Conservation (phyloP, 2,888 invertebrate genomes). For the Fragum fragum region DNA sequence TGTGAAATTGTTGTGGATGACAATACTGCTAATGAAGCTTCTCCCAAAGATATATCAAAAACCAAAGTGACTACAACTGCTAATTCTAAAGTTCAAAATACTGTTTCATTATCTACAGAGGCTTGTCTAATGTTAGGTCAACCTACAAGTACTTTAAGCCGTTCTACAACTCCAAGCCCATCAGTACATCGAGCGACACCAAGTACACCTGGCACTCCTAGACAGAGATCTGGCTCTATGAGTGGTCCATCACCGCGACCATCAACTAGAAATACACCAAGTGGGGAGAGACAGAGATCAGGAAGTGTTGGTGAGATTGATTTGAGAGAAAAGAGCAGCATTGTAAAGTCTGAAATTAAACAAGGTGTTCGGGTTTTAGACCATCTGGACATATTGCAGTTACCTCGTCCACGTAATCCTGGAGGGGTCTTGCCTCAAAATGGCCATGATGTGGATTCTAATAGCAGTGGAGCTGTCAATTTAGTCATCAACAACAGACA, state of each 20-base stretch:
- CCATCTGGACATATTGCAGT: conserved; percentile 60
- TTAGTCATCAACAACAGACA: conserved; percentile 51
- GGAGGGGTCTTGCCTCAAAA: conserved; percentile 60
- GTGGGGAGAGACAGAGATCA: conserved; percentile 54
- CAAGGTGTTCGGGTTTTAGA: conserved; percentile 51
- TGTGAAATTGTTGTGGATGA: conserved; percentile 64
- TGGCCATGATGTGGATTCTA: conserved; percentile 40
- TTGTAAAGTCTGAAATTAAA: conserved; percentile 27
- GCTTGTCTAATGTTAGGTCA: neutral
- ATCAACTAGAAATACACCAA: conserved; percentile 38
- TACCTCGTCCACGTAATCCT: conserved; percentile 64
- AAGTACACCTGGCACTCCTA: conserved; percentile 58
- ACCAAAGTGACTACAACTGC: neutral
- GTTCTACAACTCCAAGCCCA: conserved; percentile 57
- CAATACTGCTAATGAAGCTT: conserved; percentile 9
- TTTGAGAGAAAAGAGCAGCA: conserved; percentile 40
- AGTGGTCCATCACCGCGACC: conserved; percentile 55
- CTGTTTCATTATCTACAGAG: neutral
- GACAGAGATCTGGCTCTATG: conserved; percentile 58
- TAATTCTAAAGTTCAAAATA: conserved; percentile 4
- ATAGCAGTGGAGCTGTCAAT: conserved; percentile 50
- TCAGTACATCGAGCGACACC: conserved; percentile 49
- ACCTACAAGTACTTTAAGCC: conserved; percentile 15
- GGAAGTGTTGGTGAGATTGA: conserved; percentile 63
- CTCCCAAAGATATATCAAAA: conserved; percentile 14